Evolutionary conservation across 2,797 vertebrate species (phyloP), one percentile per base, ranked within the genome.

Genomic region (Lophotriccus pileatus): DNA sequence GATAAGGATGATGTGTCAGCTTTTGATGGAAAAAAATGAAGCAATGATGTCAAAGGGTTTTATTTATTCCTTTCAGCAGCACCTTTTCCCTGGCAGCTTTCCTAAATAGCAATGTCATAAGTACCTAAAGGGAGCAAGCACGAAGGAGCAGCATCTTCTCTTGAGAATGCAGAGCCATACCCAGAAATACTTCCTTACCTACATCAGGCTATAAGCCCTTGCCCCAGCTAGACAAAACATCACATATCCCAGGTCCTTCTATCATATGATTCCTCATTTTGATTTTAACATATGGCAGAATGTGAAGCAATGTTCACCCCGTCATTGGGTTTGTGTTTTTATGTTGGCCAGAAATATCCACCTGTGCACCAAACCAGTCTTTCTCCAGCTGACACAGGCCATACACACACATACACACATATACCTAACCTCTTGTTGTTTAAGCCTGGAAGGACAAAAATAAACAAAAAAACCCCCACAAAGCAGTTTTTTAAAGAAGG

Each of bases 61-160:
- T 76, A 82, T 87, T 88, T 89, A 91, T 78, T 85, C 34, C 25
- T 88, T 89, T 82, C 53, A 89, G 72, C 49, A 81, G 52, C 47
- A 84, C 74, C 46, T 88, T 78, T 81, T 64, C 66, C 36, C 44
- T 63, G 74, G 74, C 69, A 87, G 55, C 43, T 79, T 81, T 90
- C 69, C 69, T 68, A 84, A 96, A 75, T 1, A 55, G 77, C 50
- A 84, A n/a, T 52, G 46, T 62, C 46, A 3, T 50, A 76, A 66
- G 53, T 44, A 86, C 46, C 37, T 50, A 63, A 56, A 92, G 62
- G 73, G 34, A 90, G 32, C 28, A 87, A 86, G 55, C 0, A 20
- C 64, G 55, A 88, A 85, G 53, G 17, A 50, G 74, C 78, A 74
- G 64, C 46, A 80, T 32, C 66, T 85, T 83, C 75, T 67, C 64